Conservation (phyloP, 2,888 invertebrate species). For the Cheiracanthium punctorium region DNA sequence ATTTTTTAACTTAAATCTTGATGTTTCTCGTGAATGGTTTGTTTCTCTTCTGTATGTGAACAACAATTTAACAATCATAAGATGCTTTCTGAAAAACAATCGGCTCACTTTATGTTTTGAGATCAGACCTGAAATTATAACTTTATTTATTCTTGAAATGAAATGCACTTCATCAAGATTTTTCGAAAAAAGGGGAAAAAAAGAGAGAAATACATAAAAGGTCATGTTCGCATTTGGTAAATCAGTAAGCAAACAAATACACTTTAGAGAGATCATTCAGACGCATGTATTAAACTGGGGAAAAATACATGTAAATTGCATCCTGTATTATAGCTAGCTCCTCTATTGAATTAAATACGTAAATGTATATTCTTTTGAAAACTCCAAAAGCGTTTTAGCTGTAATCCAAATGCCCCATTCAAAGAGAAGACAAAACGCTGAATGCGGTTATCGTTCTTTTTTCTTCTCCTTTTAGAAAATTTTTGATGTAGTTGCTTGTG, state of each 20-base stretch:
- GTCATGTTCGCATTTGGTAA: neutral
- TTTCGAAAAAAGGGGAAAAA: too few species aligned
- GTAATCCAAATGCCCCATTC: neutral
- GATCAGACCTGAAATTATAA: too few species aligned
- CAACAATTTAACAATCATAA: too few species aligned
- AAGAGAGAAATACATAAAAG: too few species aligned
- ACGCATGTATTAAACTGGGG: neutral
- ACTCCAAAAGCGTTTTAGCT: neutral
- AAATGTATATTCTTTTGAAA: neutral
- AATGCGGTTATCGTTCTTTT: neutral
- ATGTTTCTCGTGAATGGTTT: too few species aligned
- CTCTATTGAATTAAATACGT: neutral
- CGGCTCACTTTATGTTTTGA: too few species aligned
- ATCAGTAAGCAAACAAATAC: neutral
- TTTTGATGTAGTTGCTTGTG: neutral
- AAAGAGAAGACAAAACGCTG: neutral
- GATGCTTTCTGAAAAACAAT: too few species aligned
- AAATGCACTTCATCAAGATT: too few species aligned
- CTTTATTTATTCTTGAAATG: too few species aligned
- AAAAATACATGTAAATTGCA: neutral
- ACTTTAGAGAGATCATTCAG: neutral
- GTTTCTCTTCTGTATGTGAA: too few species aligned
- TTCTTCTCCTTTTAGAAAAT: neutral
- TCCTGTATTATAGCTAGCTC: neutral
- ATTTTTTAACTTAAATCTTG: too few species aligned